phyloP scores from a whole-genome alignment of 2,113 vertebrate species.

The Vidua chalybeata region DNA sequence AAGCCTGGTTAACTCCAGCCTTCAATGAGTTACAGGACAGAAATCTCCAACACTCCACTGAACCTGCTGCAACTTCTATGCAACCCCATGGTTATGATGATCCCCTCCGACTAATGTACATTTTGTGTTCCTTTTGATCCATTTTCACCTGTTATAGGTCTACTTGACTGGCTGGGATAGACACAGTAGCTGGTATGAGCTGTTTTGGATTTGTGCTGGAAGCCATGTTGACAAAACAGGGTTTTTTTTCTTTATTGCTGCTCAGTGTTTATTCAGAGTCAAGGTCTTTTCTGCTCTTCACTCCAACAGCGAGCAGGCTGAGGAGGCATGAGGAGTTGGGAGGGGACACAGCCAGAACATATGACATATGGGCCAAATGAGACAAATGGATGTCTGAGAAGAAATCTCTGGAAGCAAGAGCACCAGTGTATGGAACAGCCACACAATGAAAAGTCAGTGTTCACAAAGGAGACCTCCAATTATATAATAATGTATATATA shows the following conservation, averaged over 20 bases:
- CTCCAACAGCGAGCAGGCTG: accelerated
- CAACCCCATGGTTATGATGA: background rate
- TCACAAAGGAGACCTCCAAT: background rate
- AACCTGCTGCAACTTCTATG: background rate
- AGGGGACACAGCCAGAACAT: background rate
- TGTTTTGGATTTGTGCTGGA: background rate
- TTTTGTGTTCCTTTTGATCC: background rate
- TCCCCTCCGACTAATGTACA: background rate
- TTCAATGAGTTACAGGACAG: background rate
- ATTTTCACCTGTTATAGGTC: background rate
- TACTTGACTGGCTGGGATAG: background rate
- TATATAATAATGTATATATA: background rate
- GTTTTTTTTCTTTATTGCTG: background rate
- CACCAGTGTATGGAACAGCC: background rate
- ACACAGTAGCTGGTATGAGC: no score
- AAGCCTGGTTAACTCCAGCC: background rate
- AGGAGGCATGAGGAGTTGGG: background rate
- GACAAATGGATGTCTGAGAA: background rate
- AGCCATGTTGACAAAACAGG: background rate
- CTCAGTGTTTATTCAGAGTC: background rate
- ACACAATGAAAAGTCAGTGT: background rate
- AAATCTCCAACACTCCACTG: background rate
- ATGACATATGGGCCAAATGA: background rate
- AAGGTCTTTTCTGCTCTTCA: background rate
- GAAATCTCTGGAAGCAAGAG: background rate